A percentile compares a stretch with the other conserved stretches of the same genome.
Evolutionary conservation across 2,797 vertebrate genomes (phyloP).

Genomic region (Halcyon leucocephala): DNA sequence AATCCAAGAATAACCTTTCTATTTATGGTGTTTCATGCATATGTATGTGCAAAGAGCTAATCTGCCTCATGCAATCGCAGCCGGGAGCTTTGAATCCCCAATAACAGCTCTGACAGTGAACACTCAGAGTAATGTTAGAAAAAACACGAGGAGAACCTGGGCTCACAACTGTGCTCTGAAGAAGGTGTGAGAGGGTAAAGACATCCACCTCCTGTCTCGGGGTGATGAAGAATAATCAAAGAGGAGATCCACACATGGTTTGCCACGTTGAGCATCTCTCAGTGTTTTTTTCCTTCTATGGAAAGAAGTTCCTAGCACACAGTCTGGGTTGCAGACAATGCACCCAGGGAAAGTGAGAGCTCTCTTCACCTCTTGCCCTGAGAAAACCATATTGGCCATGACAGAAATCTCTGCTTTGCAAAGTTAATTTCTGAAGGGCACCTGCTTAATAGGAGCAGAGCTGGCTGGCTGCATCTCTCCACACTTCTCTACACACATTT

Average conservation of each 20-base stretch:
- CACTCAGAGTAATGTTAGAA: not conserved
- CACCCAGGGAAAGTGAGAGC: not conserved
- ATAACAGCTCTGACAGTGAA: not conserved
- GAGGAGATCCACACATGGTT: not conserved
- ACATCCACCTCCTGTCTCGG: not conserved
- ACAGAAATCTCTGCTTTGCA: not conserved
- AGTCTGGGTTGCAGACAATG: not conserved
- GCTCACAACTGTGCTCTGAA: not conserved
- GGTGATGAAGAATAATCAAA: not conserved
- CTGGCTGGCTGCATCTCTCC: not conserved
- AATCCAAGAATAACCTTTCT: slow-evolving; percentile 71
- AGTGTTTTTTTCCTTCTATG: not conserved
- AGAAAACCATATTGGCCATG: rapidly evolving
- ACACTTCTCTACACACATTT: not conserved
- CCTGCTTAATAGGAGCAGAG: not conserved
- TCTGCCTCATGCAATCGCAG: not conserved
- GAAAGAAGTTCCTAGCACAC: not conserved
- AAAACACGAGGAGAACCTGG: not conserved
- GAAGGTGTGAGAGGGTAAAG: not conserved
- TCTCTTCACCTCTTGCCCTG: not conserved
- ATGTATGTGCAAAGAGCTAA: slow-evolving; percentile 59
- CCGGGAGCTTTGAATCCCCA: slow-evolving; percentile 25
- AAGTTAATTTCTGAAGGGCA: not conserved
- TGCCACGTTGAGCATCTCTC: not conserved
- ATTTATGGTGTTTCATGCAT: slow-evolving; percentile 67